These are phyloP conservation scores for Anomalospiza imberbis DNA, from an alignment of 2,797 vertebrate species.

Conservation along the genomic window DNA sequence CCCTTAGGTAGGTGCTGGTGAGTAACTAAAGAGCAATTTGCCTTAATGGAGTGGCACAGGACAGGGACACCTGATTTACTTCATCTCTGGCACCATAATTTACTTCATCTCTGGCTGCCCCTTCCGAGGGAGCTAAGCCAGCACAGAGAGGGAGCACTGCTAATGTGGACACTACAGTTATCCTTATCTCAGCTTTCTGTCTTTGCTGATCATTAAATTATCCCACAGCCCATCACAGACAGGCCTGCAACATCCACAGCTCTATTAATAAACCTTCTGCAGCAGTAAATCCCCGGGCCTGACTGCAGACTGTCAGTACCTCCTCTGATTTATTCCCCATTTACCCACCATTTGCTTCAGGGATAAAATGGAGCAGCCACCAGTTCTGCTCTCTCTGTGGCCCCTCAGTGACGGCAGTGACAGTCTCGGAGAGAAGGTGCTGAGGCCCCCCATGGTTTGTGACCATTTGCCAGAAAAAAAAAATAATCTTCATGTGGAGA, in stretches of 20 bases:
- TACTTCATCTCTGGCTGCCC: neutral
- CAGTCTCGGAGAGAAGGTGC: neutral
- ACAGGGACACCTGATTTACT: constrained; percentile 4
- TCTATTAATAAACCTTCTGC: constrained; percentile 53
- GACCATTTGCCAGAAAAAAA: neutral
- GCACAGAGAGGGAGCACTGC: neutral
- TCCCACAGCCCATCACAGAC: constrained; percentile 4
- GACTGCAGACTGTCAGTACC: constrained; percentile 16
- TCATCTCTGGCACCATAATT: neutral
- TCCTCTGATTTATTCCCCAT: constrained; percentile 50
- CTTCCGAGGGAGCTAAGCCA: neutral
- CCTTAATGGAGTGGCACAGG: neutral
- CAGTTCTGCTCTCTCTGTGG: neutral
- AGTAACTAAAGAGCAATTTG: neutral
- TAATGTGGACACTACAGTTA: neutral
- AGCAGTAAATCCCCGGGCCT: neutral
- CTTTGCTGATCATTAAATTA: constrained; percentile 56
- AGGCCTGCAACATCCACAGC: neutral
- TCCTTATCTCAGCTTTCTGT: constrained; percentile 43
- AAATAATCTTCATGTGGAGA: neutral
- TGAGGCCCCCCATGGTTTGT: neutral
- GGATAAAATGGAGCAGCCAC: neutral
- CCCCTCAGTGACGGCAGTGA: neutral
- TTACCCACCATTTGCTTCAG: neutral
- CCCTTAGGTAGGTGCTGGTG: neutral